Base-by-base conservation (phyloP, 2,888 invertebrate species). In the Xestoiulus laeticollis region DNA sequence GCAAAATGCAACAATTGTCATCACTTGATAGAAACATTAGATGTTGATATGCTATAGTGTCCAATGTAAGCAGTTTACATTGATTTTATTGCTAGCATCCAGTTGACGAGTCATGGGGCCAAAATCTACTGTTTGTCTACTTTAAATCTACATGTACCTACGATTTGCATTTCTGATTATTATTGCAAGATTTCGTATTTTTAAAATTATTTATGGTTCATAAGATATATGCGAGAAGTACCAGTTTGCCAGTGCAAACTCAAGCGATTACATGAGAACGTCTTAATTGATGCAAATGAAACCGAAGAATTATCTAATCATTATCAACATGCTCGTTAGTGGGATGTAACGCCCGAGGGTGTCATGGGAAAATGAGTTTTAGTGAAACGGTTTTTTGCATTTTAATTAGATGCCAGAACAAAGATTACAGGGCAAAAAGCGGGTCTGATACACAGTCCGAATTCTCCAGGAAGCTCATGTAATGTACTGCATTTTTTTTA, bases 211-310 rank as follows among this genome's bases (percentile, higher is more conserved):
- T 26, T 68, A 68, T 68, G 68, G 68, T 22, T 68, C 6, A n/a
- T n/a, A 5, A n/a, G 53, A 59, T 3, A 2, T 19, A 59, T 10
- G 22, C 12, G 68, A 68, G 68, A 68, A 26, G 68, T 22, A 59
- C 19, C 68, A 68, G 22, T 19, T 68, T 22, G 68, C n/a, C 22
- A 68, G 68, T n/a, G 8, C 22, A 26, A 26, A 26, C 68, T 22
- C 22, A 26, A 1, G 26, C 8, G 26, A 68, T 68, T 26, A 68
- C 68, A n/a, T 68, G 68, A 26, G 26, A n/a, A n/a, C 68, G 22
- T 26, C 68, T 68, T 38, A 68, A 68, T 68, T 68, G 68, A 68
- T 26, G 68, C 68, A 68, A 68, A 68, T 68, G 68, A 68, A 68
- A 26, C 68, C 68, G 12, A 68, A 68, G 68, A 68, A 68, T 68